Conservation (phyloP, 1,140 invertebrate species). For the Scaptomyza graminum region DNA sequence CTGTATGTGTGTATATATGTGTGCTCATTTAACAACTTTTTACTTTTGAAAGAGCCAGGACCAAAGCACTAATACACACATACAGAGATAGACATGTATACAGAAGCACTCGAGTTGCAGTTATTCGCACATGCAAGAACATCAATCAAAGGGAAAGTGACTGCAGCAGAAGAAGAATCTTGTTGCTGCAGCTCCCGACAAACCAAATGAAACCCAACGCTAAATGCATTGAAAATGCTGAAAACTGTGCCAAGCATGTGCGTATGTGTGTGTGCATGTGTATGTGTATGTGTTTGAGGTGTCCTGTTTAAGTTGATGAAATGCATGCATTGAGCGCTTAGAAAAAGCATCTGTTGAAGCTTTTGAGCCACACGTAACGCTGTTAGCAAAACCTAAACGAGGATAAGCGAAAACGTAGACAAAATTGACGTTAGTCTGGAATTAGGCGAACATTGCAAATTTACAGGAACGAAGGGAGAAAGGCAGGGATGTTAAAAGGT, state of each 20-base stretch:
- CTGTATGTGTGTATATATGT: conserved; percentile 5
- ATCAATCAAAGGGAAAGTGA: conserved; percentile 72
- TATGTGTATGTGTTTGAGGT: conserved; percentile 24
- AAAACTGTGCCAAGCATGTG: conserved; percentile 63
- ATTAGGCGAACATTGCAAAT: conserved; percentile 26
- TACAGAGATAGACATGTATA: conserved; percentile 2
- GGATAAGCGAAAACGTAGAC: conserved; percentile 19
- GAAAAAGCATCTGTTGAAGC: conserved; percentile 5
- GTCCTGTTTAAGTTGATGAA: conserved; percentile 52
- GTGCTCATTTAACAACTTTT: conserved; percentile 53
- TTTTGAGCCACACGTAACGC: conserved; percentile 19
- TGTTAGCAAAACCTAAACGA: conserved; percentile 7
- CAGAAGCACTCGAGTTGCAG: conserved; percentile 34
- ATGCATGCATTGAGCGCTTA: conserved; percentile 28
- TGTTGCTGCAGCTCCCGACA: not conserved
- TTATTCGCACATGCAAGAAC: conserved; percentile 61
- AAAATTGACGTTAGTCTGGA: conserved; percentile 35
- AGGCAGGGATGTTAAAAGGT: not conserved
- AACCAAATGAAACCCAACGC: conserved; percentile 35
- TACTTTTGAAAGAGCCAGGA: conserved; percentile 33
- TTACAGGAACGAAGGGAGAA: not conserved
- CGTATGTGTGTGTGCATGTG: not conserved
- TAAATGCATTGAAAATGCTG: conserved; percentile 66
- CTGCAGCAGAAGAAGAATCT: conserved; percentile 5
- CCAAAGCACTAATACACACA: conserved; percentile 1